Evolutionary conservation across 1,140 invertebrate species (phyloP), one percentile per base, ranked within the genome.

Genomic region (Eriosoma lanigerum): DNA sequence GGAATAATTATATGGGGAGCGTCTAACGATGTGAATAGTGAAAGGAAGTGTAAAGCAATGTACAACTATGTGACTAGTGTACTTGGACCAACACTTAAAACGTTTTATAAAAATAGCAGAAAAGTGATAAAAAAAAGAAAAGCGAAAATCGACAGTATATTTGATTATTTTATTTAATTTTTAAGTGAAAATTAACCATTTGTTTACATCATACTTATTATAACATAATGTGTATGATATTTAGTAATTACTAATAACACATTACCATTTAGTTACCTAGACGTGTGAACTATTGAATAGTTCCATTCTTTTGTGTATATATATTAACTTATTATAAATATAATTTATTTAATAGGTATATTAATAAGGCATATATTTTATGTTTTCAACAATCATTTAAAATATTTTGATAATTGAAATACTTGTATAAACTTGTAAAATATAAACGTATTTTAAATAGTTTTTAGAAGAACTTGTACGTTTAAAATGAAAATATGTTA

Each of bases 1-100:
- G 92, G 92, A 1, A 84, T 90, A 8, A 88, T 93, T 5, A 87
- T 93, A 56, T 93, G 92, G 92, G 92, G 92, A 12, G 91, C 91
- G 81, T 92, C 90, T 3, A 87, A 88, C 70, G 92, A 93, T 82
- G 88, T 92, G 0, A 90, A 92, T 82, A 90, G 87, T 1, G 86
- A 88, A 83, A 83, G 84, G 9, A 92, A 92, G 83, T 93, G 92
- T 84, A 80, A 87, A 58, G 84, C 87, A 15, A 86, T 93, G 6
- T 84, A 86, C 68, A 83, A 88, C 24, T 93, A 92, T 84, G 83
- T 92, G 24, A 86, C 89, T 13, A 86, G 87, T 1, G 84, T 88
- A 19, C 83, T 93, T 0, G 92, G 92, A 64, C 92, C 92, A 3
- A 82, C 82, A 17, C 52, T 78, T 0, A 78, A 78, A 46, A 19